phyloP scores from a whole-genome alignment of 2,888 invertebrate genomes.

The Chrysomela aeneicollis region DNA sequence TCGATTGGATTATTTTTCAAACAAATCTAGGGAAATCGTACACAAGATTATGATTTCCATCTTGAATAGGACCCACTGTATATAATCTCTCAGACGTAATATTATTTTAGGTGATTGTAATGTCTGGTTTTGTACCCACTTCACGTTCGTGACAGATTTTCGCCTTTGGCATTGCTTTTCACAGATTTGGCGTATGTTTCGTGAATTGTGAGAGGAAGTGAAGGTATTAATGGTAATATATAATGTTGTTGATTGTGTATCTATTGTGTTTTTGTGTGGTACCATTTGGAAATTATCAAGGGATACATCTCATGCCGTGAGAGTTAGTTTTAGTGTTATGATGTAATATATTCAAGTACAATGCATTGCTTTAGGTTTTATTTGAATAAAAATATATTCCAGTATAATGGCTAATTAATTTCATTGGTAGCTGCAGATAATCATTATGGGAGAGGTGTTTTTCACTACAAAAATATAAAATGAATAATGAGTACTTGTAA shows the following conservation, averaged over 20 bases:
- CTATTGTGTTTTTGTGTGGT: not conserved
- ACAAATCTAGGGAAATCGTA: too few relatives aligned
- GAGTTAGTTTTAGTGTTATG: conserved; percentile 23
- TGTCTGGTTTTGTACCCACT: too few relatives aligned
- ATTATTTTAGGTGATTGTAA: too few relatives aligned
- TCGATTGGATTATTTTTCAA: too few relatives aligned
- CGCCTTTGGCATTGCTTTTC: too few relatives aligned
- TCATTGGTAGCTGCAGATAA: too few relatives aligned
- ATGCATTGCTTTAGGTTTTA: conserved; percentile 34
- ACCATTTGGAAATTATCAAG: conserved; percentile 13
- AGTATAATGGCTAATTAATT: not conserved
- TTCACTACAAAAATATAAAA: too few relatives aligned
- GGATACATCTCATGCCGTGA: conserved; percentile 24
- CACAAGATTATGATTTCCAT: not conserved
- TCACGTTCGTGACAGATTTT: too few relatives aligned
- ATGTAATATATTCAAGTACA: conserved; percentile 30
- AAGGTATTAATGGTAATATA: not conserved
- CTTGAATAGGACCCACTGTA: not conserved
- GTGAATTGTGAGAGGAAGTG: not conserved
- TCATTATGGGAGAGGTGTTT: too few relatives aligned
- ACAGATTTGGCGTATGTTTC: not conserved
- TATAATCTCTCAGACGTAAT: not conserved
- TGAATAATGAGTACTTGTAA: too few relatives aligned
- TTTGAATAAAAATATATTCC: conserved; percentile 32
- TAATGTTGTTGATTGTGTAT: conserved; percentile 15